These are phyloP conservation scores for Monomorium pharaonis DNA, from an alignment of 1,140 invertebrate species.

Conservation along the genomic window DNA sequence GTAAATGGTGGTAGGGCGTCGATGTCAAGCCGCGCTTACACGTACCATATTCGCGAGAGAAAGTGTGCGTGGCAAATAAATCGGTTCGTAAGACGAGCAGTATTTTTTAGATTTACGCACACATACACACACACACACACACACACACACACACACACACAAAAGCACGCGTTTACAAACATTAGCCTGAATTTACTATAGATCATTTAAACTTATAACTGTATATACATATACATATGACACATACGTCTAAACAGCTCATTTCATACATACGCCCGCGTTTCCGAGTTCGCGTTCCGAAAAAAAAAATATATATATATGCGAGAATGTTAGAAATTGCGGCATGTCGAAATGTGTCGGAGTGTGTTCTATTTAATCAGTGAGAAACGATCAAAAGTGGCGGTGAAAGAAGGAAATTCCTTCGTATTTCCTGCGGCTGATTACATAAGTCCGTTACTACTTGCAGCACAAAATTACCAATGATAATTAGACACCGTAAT, in stretches of 20 bases:
- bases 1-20: conserved; percentile 47
- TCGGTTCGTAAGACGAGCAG: conserved; percentile 81
- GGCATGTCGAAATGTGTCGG: not conserved
- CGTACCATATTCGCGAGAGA: not conserved
- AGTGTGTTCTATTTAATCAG: not conserved
- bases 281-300: conserved; percentile 27
- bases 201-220: conserved; percentile 73
- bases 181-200: conserved; percentile 79
- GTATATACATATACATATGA: conserved; percentile 66
- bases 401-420: conserved; percentile 21
- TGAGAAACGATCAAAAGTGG: not conserved
- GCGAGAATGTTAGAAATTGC: not conserved
- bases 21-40: conserved; percentile 12
- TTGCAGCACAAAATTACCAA: conserved; percentile 24
- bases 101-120: conserved; percentile 82
- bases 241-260: conserved; percentile 5
- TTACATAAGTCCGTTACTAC: conserved; percentile 29
- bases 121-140: conserved; percentile 43
- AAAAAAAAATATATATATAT: not conserved
- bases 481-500: conserved; percentile 37
- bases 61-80: conserved; percentile 44
- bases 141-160: not conserved
- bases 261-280: conserved; percentile 16
- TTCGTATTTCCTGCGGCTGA: conserved; percentile 1
- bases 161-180: not conserved